Evolutionary conservation across 1,140 invertebrate genomes (phyloP).

Genomic region (Psix sp.): DNA sequence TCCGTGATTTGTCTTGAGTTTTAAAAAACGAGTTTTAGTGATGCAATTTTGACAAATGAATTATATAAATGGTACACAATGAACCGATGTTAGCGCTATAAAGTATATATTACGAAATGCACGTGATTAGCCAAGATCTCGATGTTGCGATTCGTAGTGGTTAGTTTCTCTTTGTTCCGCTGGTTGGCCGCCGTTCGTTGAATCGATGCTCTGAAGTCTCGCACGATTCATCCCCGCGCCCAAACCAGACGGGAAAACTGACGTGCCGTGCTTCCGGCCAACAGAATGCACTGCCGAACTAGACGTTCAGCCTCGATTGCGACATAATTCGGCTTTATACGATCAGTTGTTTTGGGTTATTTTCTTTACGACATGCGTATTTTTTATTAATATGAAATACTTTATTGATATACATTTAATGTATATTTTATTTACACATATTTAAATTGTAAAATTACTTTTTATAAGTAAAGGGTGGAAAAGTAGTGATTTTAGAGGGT

Average conservation of each 20-base stretch:
- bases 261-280: conserved; percentile 58
- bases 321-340: conserved; percentile 42
- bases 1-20: no score
- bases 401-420: no score
- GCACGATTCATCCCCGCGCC: conserved; percentile 49
- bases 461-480: no score
- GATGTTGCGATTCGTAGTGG: conserved; percentile 46
- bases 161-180: conserved; percentile 60
- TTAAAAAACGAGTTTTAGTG: no score
- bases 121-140: conserved; percentile 57
- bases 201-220: conserved; percentile 36
- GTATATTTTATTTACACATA: no score
- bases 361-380: no score
- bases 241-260: conserved; percentile 55
- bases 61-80: conserved; percentile 51
- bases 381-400: no score
- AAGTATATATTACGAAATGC: conserved; percentile 49
- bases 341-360: no score
- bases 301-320: conserved; percentile 50
- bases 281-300: conserved; percentile 39
- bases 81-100: conserved; percentile 38
- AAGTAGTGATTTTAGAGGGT: no score
- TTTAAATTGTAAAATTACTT: no score
- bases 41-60: conserved; percentile 41
- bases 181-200: conserved; percentile 44